phyloP scores from a whole-genome alignment of 2,888 invertebrate species.

The Drosophila hamatofila region DNA sequence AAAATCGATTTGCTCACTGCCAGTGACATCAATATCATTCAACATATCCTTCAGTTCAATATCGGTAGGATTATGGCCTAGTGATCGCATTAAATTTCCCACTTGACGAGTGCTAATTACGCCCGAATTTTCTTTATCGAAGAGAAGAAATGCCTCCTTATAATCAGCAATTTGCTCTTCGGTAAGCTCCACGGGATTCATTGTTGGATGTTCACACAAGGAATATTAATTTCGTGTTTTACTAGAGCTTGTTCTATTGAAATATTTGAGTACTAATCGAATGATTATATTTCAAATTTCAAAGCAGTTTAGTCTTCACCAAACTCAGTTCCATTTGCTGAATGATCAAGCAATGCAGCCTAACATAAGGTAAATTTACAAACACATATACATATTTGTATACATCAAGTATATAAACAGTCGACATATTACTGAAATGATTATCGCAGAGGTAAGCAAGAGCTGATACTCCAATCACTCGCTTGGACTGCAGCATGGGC shows the following conservation, averaged over 20 bases:
- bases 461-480: no score
- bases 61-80: slow-evolving; percentile 99
- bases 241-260: background rate
- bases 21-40: slow-evolving; percentile 95
- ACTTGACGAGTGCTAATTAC: slow-evolving; percentile 99
- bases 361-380: no score
- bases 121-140: slow-evolving; percentile 99
- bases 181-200: slow-evolving; percentile 89
- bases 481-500: no score
- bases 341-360: no score
- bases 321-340: slow-evolving; percentile 11
- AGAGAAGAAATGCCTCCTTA: slow-evolving; percentile 99
- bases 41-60: slow-evolving; percentile 99
- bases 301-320: slow-evolving; percentile 10
- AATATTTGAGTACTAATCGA: slow-evolving; percentile 5
- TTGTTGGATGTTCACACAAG: slow-evolving; percentile 1
- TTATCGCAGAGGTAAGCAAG: no score
- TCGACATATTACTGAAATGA: no score
- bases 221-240: background rate
- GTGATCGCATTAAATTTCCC: slow-evolving; percentile 98
- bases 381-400: no score
- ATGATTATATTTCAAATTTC: background rate
- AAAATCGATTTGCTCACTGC: slow-evolving; percentile 97
- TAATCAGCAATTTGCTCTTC: slow-evolving; percentile 99
- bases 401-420: background rate